phyloP scores from a whole-genome alignment of 2,888 invertebrate genomes.

The Tortricodes alternella region DNA sequence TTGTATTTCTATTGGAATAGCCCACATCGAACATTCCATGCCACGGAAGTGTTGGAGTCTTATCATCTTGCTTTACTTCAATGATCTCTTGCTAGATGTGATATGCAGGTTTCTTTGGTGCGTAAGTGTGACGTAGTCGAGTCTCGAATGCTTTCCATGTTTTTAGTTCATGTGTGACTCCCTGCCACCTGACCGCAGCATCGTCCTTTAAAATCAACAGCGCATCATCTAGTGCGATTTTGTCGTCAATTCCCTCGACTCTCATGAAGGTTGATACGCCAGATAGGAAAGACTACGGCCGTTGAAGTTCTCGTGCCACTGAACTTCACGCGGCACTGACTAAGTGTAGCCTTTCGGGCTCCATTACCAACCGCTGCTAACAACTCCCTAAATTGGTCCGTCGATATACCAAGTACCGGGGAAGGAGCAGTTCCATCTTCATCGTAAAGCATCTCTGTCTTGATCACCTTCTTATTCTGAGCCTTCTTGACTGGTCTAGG shows the following conservation, averaged over 20 bases:
- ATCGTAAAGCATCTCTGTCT: not conserved
- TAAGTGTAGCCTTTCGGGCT: not conserved
- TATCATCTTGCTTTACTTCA: not conserved
- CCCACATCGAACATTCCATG: no score
- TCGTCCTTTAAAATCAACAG: not conserved
- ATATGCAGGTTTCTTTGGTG: not conserved
- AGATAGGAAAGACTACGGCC: not conserved
- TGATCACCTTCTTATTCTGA: not conserved
- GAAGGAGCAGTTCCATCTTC: not conserved
- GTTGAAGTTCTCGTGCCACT: not conserved
- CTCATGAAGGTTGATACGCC: not conserved
- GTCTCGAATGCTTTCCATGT: not conserved
- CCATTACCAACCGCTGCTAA: not conserved
- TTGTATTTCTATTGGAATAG: no score
- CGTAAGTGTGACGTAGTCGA: not conserved
- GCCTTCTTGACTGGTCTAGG: not conserved
- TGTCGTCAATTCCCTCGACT: not conserved
- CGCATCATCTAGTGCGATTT: not conserved
- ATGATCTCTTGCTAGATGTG: not conserved
- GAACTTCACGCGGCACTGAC: not conserved
- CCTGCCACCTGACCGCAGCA: constrained; percentile 6
- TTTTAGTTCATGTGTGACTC: not conserved
- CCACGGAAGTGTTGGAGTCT: not conserved
- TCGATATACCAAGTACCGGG: not conserved
- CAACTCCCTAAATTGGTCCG: not conserved